Base-by-base conservation (phyloP, 2,888 invertebrate species). In the Heteropelma amictum region DNA sequence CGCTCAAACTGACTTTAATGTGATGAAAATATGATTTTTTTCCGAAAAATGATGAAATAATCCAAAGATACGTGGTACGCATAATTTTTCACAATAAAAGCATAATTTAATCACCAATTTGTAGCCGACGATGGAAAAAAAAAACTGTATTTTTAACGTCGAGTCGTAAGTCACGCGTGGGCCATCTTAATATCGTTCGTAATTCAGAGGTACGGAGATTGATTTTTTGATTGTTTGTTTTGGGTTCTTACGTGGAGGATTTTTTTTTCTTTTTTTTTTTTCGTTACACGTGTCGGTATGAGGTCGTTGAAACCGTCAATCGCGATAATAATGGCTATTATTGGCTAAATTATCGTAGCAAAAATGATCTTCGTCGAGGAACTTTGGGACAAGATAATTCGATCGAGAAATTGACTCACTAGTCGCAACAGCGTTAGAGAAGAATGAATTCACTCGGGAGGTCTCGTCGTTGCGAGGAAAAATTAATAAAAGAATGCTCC, bases 171-270 rank as follows among this genome's bases (percentile, higher is more conserved):
- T n/a, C n/a, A n/a, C n/a, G n/a, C n/a, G n/a, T n/a, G n/a, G n/a
- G n/a, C n/a, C n/a, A n/a, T n/a, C n/a, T n/a, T n/a, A n/a, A n/a
- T n/a, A n/a, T n/a, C n/a, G n/a, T n/a, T n/a, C n/a, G n/a, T n/a
- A n/a, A n/a, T n/a, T n/a, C n/a, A n/a, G n/a, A n/a, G n/a, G n/a
- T n/a, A n/a, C n/a, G n/a, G n/a, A n/a, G n/a, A n/a, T n/a, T n/a
- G n/a, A n/a, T n/a, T n/a, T 23, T 12, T 12, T 21, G 33, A 47
- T 61, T 47, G 33, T 61, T 61, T 21, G 47, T 61, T 5, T 6
- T 21, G 10, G 28, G 12, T 12, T 60, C 19, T 10, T 26, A 8
- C 4, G 5, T n/a, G 21, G 6, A 2, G n/a, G 10, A 17, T 14
- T 45, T 3, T 21, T 17, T 45, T 5, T 23, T 26, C 35, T 5